Evolutionary conservation across 2,888 invertebrate genomes (phyloP), one percentile per base, ranked within the genome.

Genomic region (Toxonevra muliebris): DNA sequence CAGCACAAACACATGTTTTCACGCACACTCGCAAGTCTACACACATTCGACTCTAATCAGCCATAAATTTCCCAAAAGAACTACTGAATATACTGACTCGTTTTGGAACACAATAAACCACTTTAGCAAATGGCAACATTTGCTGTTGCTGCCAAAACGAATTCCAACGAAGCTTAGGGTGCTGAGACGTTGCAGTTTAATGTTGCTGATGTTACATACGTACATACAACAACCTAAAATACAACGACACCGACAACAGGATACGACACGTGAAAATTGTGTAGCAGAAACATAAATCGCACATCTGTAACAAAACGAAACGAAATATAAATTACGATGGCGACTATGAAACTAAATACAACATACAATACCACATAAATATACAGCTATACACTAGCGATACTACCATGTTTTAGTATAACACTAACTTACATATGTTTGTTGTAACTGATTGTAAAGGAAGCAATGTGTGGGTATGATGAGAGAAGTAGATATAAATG

Each of bases 391-490:
- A 41, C 17, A 61, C 50, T 30, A n/a, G n/a, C n/a, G n/a, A n/a
- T 30, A 30, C 30, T 30, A 30, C 30, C 30, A 30, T 50, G 50
- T 57, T 57, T 57, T 57, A 50, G 42, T 13, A 58, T 50, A 48
- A 65, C 58, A 65, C 58, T 65, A 58, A 48, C 65, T 65, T 65
- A 65, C 65, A 65, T n/a, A 50, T 65, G 65, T 65, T 30, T 30
- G 3, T 30, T 30, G 30, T 7, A 30, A 7, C 30, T 30, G 30
- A 30, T 30, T 30, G 30, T 30, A 30, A 7, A 30, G 7, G 30
- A 2, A 30, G 30, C 2, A 30, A 4, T 30, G 30, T 2, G 30
- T 4, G 30, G 30, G 30, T 7, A 30, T 30, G 30, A 30, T 30
- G 30, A 30, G 30, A 30, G 30, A 4, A 30, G 30, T 7, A 30